Evolutionary conservation across 35 echinoderm and acorn worm genomes (phyloP).

Genomic region (Hemicentrotus pulcherrimus): DNA sequence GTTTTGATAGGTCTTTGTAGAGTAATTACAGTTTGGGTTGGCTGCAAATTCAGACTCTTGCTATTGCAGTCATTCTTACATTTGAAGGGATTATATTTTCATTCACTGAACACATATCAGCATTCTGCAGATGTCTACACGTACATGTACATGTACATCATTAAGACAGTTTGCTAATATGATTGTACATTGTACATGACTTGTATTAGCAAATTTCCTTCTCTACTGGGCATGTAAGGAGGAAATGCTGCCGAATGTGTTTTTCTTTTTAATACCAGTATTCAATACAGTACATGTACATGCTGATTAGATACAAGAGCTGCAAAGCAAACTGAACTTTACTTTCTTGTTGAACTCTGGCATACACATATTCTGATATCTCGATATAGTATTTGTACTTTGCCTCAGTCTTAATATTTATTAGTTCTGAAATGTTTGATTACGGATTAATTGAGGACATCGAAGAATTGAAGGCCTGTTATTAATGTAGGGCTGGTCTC

Average conservation of each 20-base stretch:
- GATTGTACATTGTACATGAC: background rate
- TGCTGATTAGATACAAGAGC: background rate
- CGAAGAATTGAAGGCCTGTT: too few relatives aligned
- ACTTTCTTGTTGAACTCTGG: background rate
- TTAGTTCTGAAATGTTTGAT: constrained; percentile 5
- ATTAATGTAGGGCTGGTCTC: too few relatives aligned
- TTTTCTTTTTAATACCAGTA: background rate
- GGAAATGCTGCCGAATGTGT: background rate
- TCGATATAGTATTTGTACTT: too few relatives aligned
- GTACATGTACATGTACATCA: background rate
- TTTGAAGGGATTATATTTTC: background rate
- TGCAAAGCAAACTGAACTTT: background rate
- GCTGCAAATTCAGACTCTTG: too few relatives aligned
- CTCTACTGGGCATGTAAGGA: background rate
- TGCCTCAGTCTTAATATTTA: background rate
- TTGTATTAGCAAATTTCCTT: background rate
- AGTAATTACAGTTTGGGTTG: too few relatives aligned
- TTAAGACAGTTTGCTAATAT: background rate
- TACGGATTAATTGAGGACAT: background rate
- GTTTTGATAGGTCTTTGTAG: too few relatives aligned
- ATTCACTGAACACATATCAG: background rate
- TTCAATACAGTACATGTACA: too few relatives aligned
- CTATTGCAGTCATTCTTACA: too few relatives aligned
- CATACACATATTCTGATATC: background rate
- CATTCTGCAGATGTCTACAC: background rate